Conservation (phyloP, 2,888 invertebrate genomes). For the Lacanobia wlatinum region DNA sequence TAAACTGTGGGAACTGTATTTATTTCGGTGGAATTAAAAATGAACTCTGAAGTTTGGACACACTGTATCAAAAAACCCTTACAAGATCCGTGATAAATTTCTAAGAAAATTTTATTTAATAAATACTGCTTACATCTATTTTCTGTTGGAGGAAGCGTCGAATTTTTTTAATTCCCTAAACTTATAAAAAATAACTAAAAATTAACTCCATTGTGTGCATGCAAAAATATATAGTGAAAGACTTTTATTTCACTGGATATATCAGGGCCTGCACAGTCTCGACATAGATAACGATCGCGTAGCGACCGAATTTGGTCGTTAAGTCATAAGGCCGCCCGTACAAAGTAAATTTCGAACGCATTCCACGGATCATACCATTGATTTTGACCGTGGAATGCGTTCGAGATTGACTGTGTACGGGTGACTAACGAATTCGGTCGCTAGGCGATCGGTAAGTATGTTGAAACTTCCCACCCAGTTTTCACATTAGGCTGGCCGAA, state of each 20-base stretch:
- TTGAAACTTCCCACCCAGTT: too few species aligned
- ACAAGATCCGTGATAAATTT: not conserved
- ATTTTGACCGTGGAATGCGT: too few species aligned
- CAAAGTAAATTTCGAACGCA: too few species aligned
- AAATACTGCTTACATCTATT: constrained; percentile 26
- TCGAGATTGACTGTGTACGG: too few species aligned
- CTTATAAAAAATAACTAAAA: constrained; percentile 55
- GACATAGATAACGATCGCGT: too few species aligned
- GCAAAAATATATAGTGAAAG: constrained; percentile 34
- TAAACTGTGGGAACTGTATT: not conserved
- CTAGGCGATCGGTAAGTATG: too few species aligned
- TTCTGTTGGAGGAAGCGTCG: constrained; percentile 40
- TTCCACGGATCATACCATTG: too few species aligned
- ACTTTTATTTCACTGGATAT: rapidly evolving
- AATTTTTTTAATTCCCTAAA: constrained; percentile 53
- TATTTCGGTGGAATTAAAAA: not conserved
- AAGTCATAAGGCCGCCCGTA: too few species aligned
- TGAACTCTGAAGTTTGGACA: not conserved
- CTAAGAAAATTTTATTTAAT: not conserved
- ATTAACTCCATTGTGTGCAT: constrained; percentile 32
- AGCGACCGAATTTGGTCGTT: too few species aligned
- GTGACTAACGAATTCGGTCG: too few species aligned
- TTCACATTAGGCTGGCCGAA: not conserved
- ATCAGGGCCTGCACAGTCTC: too few species aligned
- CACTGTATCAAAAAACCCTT: not conserved